Conservation (phyloP, 2,888 invertebrate species). For the Cyclophora punctaria region DNA sequence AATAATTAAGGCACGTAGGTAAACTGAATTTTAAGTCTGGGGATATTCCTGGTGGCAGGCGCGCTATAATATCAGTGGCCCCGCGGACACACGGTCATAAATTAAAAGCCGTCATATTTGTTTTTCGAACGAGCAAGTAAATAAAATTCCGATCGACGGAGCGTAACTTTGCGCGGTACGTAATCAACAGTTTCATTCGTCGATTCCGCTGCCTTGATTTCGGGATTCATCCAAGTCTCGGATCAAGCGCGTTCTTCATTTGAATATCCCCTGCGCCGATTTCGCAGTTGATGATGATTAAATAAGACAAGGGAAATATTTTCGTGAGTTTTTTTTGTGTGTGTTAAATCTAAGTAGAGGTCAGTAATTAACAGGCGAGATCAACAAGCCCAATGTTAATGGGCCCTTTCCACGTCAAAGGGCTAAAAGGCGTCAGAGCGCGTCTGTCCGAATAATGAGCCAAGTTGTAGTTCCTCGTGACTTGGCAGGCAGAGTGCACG, state of each 20-base stretch:
- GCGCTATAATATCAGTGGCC: constrained; percentile 35
- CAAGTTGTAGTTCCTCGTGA: constrained; percentile 47
- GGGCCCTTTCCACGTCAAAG: constrained; percentile 70
- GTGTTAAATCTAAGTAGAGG: constrained; percentile 45
- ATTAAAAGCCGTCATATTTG: constrained; percentile 71
- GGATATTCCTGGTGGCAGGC: constrained; percentile 26
- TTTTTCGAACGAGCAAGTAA: constrained; percentile 60
- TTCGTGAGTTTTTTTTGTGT: constrained; percentile 14
- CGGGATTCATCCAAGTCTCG: constrained; percentile 40
- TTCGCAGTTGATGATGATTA: constrained; percentile 49
- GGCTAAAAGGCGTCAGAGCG: constrained; percentile 68
- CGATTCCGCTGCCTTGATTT: constrained; percentile 62
- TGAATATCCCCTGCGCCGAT: constrained; percentile 48
- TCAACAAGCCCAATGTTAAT: constrained; percentile 71
- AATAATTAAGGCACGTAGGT: constrained; percentile 31
- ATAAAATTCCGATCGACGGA: constrained; percentile 64
- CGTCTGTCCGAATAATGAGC: constrained; percentile 69
- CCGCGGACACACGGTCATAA: constrained; percentile 53
- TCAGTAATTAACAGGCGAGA: constrained; percentile 68
- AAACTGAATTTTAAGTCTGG: constrained; percentile 33
- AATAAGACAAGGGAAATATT: constrained; percentile 35
- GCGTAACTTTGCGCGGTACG: constrained; percentile 58
- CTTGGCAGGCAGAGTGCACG: constrained; percentile 36
- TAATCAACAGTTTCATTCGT: constrained; percentile 68
- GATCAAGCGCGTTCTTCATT: constrained; percentile 46